Base-by-base conservation (phyloP, 2,113 vertebrate genomes). In the Copsychus sechellarum region DNA sequence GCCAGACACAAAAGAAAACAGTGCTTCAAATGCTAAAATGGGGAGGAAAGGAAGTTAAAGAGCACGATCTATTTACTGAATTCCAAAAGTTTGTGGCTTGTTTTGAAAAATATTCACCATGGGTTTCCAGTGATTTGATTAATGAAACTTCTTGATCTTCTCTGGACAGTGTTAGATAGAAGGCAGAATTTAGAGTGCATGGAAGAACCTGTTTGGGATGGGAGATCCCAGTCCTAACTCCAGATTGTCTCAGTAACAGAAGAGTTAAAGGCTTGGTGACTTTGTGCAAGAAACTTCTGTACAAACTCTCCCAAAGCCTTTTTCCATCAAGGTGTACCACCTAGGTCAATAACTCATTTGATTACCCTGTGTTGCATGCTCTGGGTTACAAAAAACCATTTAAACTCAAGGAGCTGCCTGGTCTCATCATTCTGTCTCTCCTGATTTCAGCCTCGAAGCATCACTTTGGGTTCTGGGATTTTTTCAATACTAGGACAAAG, bases 1-100 rank as follows among this genome's bases (percentile, higher is more conserved):
- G 88, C 87, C 81, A 66, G 66, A 50, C 69, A 74, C 94, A 94
- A 96, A 96, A 95, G 93, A 96, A 97, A 95, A 64, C 92, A 93
- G 77, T 76, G 61, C 72, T 97, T 90, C 90, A 97, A 95, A 95
- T 90, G 66, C 84, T 96, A 73, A 96, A 97, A 92, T 77, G 86
- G 95, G 93, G 94, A 91, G 93, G 96, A 79, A 74, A 90, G 67
- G 48, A 91, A 96, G 92, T 76, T 96, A 80, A 92, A 94, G 74
- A 88, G 64, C 43, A 8, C 26, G 22, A 97, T 98, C 90, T 21
- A 97, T 97, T 73, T 93, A 88, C 62, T 78, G 78, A 81, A 69
- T 50, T 95, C 84, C 56, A 82, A 64, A 76, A 94, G 71, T 42
- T 31, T 62, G 77, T 65, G 66, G 18, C 53, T 47, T 67, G 4